phyloP scores from a whole-genome alignment of 2,888 invertebrate species.

The Galerucella pusilla region DNA sequence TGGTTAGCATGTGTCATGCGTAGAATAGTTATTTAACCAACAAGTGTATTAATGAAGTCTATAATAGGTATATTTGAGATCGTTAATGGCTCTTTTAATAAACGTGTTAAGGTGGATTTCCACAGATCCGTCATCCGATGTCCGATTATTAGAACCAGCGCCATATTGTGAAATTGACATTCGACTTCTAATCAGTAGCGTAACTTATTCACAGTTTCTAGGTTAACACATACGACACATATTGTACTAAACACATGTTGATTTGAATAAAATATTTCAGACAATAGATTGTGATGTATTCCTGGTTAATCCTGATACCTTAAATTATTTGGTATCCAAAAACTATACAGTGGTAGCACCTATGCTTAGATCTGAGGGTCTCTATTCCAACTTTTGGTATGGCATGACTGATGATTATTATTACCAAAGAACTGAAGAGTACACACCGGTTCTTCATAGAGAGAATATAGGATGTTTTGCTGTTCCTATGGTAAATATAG shows the following conservation, averaged over 20 bases:
- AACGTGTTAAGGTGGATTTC: too few species aligned
- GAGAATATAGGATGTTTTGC: slow-evolving; percentile 77
- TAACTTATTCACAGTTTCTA: too few species aligned
- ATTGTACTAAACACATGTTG: background rate
- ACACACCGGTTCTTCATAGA: slow-evolving; percentile 80
- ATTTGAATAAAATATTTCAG: slow-evolving; percentile 65
- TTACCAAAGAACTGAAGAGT: slow-evolving; percentile 85
- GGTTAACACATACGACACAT: background rate
- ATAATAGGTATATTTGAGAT: too few species aligned
- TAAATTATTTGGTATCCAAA: slow-evolving; percentile 73
- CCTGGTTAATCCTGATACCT: slow-evolving; percentile 74
- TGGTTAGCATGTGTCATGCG: too few species aligned
- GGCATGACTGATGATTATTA: slow-evolving; percentile 90
- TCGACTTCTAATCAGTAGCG: too few species aligned
- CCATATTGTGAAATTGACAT: too few species aligned
- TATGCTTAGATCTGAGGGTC: slow-evolving; percentile 85
- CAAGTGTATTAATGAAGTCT: too few species aligned
- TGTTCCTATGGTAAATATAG: slow-evolving; percentile 79
- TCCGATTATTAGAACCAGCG: too few species aligned
- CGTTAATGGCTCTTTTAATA: too few species aligned
- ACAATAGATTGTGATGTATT: slow-evolving; percentile 89
- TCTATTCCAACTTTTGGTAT: slow-evolving; percentile 97
- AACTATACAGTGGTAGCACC: slow-evolving; percentile 80
- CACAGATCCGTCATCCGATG: too few species aligned
- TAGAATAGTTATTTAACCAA: too few species aligned